phyloP scores from a whole-genome alignment of 2,797 vertebrate species.

The Trachops cirrhosus region DNA sequence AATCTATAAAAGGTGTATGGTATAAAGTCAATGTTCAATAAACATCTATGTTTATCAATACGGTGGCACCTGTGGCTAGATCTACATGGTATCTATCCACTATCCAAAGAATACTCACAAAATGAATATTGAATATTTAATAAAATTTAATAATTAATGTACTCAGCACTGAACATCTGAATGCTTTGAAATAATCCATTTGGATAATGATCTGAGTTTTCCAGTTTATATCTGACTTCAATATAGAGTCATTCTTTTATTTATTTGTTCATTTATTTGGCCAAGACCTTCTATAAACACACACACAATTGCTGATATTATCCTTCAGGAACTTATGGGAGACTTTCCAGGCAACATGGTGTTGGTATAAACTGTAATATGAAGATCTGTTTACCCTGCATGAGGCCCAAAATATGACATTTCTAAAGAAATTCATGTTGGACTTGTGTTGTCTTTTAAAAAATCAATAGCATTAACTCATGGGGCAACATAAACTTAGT shows the following conservation, averaged over 20 bases:
- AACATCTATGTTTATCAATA: neutral
- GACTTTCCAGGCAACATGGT: neutral
- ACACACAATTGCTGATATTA: neutral
- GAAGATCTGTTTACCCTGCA: neutral
- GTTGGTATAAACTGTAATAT: neutral
- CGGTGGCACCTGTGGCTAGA: neutral
- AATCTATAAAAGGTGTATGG: neutral
- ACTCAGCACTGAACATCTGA: neutral
- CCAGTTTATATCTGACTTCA: slow-evolving; percentile 5
- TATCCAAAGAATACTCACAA: neutral
- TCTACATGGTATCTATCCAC: neutral
- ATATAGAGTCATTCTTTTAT: neutral
- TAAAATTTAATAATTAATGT: neutral
- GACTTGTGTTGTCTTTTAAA: neutral
- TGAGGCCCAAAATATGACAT: neutral
- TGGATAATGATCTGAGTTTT: neutral
- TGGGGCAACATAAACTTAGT: neutral
- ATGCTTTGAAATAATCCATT: neutral
- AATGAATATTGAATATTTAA: neutral
- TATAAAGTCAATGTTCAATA: neutral
- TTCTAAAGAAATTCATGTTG: neutral
- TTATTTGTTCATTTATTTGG: neutral
- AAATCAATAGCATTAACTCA: neutral
- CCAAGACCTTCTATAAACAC: neutral
- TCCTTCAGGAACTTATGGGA: neutral